A percentile compares a stretch with the other conserved stretches of the same genome.
These are phyloP conservation scores for Allygus modestus DNA, from an alignment of 2,888 invertebrate species.

Conservation along the genomic window DNA sequence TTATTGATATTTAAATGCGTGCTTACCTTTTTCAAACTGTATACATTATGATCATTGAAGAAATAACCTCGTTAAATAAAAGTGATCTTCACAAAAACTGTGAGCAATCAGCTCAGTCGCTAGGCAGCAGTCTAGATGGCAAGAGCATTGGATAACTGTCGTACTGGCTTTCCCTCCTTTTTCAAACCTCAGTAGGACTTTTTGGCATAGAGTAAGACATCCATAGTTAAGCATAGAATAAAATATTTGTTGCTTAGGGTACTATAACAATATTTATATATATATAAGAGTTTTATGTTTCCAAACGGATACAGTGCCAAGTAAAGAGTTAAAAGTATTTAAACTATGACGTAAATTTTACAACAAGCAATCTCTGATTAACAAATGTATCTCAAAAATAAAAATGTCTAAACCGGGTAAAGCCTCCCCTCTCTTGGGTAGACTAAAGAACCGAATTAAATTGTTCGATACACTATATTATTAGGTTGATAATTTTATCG, in stretches of 20 bases:
- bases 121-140: constrained; percentile 14
- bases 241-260: constrained; percentile 12
- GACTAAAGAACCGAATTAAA: too few species aligned
- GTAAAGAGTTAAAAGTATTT: constrained; percentile 8
- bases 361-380: too few species aligned
- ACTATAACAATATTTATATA: constrained; percentile 13
- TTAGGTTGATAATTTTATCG: too few species aligned
- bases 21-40: neutral
- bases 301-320: neutral
- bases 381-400: too few species aligned
- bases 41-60: constrained; percentile 9
- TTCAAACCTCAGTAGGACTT: neutral
- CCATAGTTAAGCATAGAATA: constrained; percentile 7
- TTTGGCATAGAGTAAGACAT: constrained; percentile 1
- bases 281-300: neutral
- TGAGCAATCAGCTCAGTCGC: neutral
- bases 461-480: too few species aligned
- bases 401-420: too few species aligned
- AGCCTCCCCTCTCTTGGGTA: too few species aligned
- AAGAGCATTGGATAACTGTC: neutral
- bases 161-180: constrained; percentile 7
- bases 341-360: too few species aligned
- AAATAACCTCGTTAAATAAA: neutral
- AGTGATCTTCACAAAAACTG: neutral
- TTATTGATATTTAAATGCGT: constrained; percentile 6